Evolutionary conservation across 2,113 vertebrate genomes (phyloP).

Genomic region (Grammomys dolichurus): DNA sequence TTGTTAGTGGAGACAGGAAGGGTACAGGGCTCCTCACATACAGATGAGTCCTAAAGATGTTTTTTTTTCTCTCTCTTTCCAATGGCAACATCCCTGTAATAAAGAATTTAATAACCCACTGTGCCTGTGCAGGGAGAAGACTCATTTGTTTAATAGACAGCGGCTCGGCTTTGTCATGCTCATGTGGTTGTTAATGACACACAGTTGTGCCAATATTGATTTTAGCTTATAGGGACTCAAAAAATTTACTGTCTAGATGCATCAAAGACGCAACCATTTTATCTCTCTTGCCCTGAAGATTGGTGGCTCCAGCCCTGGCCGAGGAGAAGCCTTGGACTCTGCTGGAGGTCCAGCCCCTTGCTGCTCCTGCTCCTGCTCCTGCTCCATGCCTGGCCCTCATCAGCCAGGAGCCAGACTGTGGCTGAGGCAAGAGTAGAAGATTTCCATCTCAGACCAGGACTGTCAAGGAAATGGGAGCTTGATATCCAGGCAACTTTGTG

Average conservation of each 20-base stretch:
- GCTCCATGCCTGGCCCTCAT: not conserved
- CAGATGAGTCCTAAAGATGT: slow-evolving; percentile 55
- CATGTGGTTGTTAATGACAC: slow-evolving; percentile 91
- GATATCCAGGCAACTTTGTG: slow-evolving; percentile 50
- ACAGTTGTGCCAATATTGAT: slow-evolving; percentile 92
- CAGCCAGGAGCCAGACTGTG: not conserved
- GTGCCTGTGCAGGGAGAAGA: slow-evolving; percentile 86
- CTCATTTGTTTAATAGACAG: slow-evolving; percentile 91
- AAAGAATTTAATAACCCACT: slow-evolving; percentile 88
- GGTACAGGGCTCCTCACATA: not conserved
- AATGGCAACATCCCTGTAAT: slow-evolving; percentile 83
- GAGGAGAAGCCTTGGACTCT: not conserved
- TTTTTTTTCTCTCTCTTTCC: slow-evolving; percentile 62
- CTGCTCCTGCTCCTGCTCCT: too few species aligned
- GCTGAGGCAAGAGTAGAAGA: not conserved
- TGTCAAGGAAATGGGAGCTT: slow-evolving; percentile 73
- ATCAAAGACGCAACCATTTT: slow-evolving; percentile 83
- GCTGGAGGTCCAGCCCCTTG: not conserved
- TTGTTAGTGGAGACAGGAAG: not conserved
- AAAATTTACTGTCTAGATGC: slow-evolving; percentile 89
- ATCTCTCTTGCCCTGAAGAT: slow-evolving; percentile 75
- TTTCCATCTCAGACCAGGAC: slow-evolving; percentile 67
- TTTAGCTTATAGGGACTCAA: slow-evolving; percentile 91
- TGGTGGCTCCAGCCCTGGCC: not conserved
- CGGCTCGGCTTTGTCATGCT: slow-evolving; percentile 90